A percentile compares a stretch with the other conserved stretches of the same genome.
phyloP scores from a whole-genome alignment of 2,113 vertebrate species.

The Orcinus orca region DNA sequence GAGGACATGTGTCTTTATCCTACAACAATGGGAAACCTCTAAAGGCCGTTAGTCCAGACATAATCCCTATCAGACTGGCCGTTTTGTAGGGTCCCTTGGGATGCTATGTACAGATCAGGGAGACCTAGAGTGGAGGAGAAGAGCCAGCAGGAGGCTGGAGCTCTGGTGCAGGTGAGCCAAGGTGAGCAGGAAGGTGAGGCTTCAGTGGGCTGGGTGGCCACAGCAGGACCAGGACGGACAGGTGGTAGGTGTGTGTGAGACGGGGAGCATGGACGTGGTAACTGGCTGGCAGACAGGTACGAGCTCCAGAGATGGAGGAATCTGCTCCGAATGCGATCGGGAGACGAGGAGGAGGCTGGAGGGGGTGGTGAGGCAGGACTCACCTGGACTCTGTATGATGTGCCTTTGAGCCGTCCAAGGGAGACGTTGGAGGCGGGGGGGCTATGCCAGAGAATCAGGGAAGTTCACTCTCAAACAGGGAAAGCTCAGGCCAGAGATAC shows the following conservation, averaged over 20 bases:
- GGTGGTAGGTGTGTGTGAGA: background rate
- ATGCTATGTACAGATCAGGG: accelerated
- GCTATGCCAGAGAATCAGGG: accelerated
- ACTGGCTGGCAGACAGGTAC: no score
- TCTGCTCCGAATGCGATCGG: background rate
- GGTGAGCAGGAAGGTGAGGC: background rate
- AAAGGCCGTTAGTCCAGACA: background rate
- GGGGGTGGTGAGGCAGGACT: accelerated
- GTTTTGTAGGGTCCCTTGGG: background rate
- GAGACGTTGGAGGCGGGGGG: accelerated
- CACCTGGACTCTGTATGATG: accelerated
- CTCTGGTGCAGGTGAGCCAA: background rate
- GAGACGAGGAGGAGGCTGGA: accelerated
- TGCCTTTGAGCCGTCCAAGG: accelerated
- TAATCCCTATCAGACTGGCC: accelerated
- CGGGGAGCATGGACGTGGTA: accelerated
- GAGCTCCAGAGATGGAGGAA: accelerated
- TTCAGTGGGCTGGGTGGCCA: accelerated
- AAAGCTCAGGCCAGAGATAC: background rate
- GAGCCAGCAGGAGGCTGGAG: background rate
- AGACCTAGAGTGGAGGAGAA: background rate
- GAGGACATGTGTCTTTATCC: accelerated
- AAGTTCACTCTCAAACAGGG: background rate
- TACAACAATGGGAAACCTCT: accelerated
- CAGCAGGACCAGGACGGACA: accelerated